phyloP scores from a whole-genome alignment of 2,797 vertebrate species.

The Hippoglossus hippoglossus region DNA sequence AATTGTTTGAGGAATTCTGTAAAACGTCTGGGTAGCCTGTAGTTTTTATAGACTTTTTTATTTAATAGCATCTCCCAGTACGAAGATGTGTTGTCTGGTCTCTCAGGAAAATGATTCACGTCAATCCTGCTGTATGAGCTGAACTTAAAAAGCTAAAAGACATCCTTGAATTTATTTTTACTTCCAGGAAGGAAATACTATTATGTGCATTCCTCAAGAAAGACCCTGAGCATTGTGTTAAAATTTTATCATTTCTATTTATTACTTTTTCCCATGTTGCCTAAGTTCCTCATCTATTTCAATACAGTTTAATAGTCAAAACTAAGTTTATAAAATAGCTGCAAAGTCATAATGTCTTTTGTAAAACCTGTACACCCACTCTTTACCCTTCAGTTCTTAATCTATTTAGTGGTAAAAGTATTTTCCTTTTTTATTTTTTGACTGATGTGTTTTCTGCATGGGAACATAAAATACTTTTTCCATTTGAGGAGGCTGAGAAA shows the following conservation, averaged over 20 bases:
- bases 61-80: too few relatives aligned
- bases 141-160: neutral
- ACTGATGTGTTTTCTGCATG: constrained; percentile 35
- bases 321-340: too few relatives aligned
- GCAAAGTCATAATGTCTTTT: neutral
- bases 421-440: constrained; percentile 10
- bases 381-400: constrained; percentile 8
- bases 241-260: neutral
- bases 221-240: neutral
- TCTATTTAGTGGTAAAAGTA: neutral
- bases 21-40: neutral
- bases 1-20: neutral
- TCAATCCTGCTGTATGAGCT: neutral
- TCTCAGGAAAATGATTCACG: constrained; percentile 9
- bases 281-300: neutral
- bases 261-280: neutral
- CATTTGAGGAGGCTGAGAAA: constrained; percentile 52
- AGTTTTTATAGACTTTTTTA: too few relatives aligned
- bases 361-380: neutral
- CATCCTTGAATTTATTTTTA: neutral
- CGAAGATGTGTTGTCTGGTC: too few relatives aligned
- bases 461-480: constrained; percentile 44
- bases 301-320: neutral
- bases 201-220: neutral
- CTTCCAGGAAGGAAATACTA: neutral